Evolutionary conservation across 2,888 invertebrate species (phyloP).

Genomic region (Tetramorium bicarinatum): DNA sequence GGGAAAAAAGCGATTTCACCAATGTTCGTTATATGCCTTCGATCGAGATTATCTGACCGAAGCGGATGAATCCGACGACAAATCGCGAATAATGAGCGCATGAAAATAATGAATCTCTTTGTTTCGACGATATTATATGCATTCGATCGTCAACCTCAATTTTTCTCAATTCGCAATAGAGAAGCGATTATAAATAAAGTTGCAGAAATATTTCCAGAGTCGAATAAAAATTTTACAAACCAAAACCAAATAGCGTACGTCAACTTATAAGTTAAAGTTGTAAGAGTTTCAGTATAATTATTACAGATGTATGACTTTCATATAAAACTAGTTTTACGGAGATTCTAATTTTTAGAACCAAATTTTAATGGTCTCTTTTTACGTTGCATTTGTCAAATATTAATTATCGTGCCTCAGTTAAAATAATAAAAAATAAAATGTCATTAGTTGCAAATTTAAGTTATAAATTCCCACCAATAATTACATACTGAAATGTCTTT

Average conservation of each 20-base stretch:
- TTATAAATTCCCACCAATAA: neutral
- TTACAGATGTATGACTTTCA: neutral
- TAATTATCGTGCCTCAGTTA: neutral
- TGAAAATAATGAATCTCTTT: constrained; percentile 12
- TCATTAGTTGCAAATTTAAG: neutral
- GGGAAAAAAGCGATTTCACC: constrained; percentile 67
- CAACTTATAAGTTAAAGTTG: neutral
- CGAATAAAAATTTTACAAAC: neutral
- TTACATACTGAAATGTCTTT: neutral
- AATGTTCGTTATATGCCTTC: constrained; percentile 71
- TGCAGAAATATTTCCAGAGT: neutral
- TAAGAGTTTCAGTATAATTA: neutral
- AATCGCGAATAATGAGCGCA: constrained; percentile 44
- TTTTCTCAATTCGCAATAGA: neutral
- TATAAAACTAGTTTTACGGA: neutral
- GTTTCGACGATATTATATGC: neutral
- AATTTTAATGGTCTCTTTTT: neutral
- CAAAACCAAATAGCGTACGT: too few species aligned
- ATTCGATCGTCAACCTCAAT: neutral
- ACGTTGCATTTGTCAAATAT: neutral
- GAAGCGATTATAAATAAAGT: neutral
- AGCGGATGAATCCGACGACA: constrained; percentile 52
- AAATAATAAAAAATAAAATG: neutral
- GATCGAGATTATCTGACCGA: constrained; percentile 70
- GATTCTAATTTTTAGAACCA: neutral